A percentile compares a stretch with the other conserved stretches of the same genome.
Conservation (phyloP, 2,888 invertebrate genomes). For the Cerceris ruficornis region DNA sequence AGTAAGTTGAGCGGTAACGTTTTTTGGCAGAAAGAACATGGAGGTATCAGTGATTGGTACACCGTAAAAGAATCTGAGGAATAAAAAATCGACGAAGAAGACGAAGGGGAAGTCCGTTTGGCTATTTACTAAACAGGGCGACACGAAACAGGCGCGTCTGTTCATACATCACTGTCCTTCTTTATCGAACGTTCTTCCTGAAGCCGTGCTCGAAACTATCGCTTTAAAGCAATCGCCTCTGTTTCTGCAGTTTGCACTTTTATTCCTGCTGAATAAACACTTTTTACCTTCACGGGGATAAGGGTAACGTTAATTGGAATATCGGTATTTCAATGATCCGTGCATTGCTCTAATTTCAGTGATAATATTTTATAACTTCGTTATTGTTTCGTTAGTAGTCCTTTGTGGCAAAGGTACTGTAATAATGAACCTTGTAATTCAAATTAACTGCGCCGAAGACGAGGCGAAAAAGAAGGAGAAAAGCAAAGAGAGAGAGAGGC, state of each 20-base stretch:
- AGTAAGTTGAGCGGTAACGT: conserved; percentile 23
- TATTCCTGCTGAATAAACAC: conserved; percentile 38
- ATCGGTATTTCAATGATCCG: neutral
- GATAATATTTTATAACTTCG: neutral
- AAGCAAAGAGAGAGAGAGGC: neutral
- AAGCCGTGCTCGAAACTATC: conserved; percentile 54
- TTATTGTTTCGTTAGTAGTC: neutral
- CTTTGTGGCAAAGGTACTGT: no score
- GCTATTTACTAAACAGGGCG: conserved; percentile 76
- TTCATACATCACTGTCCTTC: conserved; percentile 73
- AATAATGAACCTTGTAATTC: neutral
- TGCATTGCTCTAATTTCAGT: neutral
- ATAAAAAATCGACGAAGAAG: conserved; percentile 37
- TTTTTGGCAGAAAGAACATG: conserved; percentile 15
- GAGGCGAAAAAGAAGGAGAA: neutral
- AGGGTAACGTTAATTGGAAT: neutral
- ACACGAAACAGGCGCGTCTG: conserved; percentile 75
- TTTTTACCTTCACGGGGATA: conserved; percentile 23
- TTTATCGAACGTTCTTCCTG: conserved; percentile 69
- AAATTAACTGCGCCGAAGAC: neutral
- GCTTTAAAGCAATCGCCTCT: conserved; percentile 54
- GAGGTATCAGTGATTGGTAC: conserved; percentile 28
- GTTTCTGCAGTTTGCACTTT: conserved; percentile 40
- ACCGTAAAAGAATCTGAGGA: conserved; percentile 21
- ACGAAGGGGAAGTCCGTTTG: conserved; percentile 48